Percentiles rank a stretch among this genome's conserved stretches.
phyloP scores from a whole-genome alignment of 2,888 invertebrate genomes.

The Sturmia bella region DNA sequence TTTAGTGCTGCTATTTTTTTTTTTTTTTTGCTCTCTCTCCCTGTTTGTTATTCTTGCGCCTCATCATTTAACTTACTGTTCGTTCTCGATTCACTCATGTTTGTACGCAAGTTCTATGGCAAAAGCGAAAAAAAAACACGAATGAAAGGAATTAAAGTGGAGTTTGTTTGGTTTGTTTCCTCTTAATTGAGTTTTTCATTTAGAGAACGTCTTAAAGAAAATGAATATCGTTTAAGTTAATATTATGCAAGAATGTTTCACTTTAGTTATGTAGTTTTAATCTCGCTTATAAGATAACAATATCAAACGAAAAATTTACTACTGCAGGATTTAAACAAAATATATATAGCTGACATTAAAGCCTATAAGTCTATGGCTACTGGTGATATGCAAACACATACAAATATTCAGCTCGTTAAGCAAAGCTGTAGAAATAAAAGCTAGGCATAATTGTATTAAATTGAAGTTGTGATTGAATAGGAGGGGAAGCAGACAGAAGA shows the following conservation, averaged over 20 bases:
- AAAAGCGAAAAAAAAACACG: not conserved
- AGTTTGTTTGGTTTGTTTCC: conserved; percentile 38
- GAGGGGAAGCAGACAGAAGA: no score
- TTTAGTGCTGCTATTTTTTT: conserved; percentile 11
- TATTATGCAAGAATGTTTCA: conserved; percentile 67
- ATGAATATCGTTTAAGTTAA: conserved; percentile 62
- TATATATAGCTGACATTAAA: conserved; percentile 51
- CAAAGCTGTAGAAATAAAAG: no score
- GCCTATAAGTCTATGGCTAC: conserved; percentile 47
- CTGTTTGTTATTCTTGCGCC: not conserved
- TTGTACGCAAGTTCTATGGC: conserved; percentile 5
- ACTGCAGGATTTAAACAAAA: conserved; percentile 38
- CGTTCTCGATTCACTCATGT: not conserved
- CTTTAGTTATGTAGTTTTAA: conserved; percentile 62
- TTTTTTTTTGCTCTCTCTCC: not conserved
- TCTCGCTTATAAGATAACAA: conserved; percentile 52
- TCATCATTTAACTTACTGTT: conserved; percentile 15
- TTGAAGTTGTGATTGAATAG: no score
- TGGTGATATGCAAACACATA: no score
- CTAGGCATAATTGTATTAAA: no score
- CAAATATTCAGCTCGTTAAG: conserved; percentile 2
- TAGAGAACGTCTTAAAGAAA: conserved; percentile 41
- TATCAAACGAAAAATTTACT: conserved; percentile 54
- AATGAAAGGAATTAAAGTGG: conserved; percentile 20
- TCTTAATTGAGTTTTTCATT: conserved; percentile 62